Conservation (phyloP, 2,797 vertebrate genomes). For the Diglossa cyanea region DNA sequence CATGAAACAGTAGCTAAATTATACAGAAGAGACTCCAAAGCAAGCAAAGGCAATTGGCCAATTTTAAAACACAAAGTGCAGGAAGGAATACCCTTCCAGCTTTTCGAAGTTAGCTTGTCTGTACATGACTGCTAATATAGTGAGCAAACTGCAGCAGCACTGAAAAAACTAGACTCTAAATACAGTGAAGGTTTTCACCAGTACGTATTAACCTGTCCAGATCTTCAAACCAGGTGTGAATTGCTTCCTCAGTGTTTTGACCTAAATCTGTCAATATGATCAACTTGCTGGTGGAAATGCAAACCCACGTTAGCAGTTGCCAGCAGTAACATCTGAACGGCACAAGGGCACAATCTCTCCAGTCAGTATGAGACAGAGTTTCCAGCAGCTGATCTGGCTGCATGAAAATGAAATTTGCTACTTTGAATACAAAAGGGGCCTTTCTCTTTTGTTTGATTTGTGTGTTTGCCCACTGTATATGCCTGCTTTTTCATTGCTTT, state of each 20-base stretch:
- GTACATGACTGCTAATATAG: not conserved
- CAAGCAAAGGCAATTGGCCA: not conserved
- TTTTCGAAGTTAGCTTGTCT: not conserved
- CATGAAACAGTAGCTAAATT: not conserved
- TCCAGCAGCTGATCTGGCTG: not conserved
- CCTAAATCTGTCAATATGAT: not conserved
- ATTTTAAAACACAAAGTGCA: not conserved
- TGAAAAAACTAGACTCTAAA: not conserved
- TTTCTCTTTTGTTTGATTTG: conserved; percentile 2
- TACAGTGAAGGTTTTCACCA: not conserved
- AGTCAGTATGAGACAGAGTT: not conserved
- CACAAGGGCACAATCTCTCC: not conserved
- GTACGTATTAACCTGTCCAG: not conserved
- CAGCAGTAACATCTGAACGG: not conserved
- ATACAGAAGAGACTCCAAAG: not conserved
- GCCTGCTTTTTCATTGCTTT: not conserved
- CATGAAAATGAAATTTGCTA: not conserved
- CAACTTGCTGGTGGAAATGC: not conserved
- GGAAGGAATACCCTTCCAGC: not conserved
- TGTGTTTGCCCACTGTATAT: not conserved
- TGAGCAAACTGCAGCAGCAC: not conserved
- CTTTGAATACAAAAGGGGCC: not conserved
- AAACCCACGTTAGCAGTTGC: not conserved
- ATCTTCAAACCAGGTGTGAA: not conserved
- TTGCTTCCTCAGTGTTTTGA: not conserved